These are phyloP conservation scores for Leucopsar rothschildi DNA, from an alignment of 2,113 vertebrate genomes.

Conservation along the genomic window DNA sequence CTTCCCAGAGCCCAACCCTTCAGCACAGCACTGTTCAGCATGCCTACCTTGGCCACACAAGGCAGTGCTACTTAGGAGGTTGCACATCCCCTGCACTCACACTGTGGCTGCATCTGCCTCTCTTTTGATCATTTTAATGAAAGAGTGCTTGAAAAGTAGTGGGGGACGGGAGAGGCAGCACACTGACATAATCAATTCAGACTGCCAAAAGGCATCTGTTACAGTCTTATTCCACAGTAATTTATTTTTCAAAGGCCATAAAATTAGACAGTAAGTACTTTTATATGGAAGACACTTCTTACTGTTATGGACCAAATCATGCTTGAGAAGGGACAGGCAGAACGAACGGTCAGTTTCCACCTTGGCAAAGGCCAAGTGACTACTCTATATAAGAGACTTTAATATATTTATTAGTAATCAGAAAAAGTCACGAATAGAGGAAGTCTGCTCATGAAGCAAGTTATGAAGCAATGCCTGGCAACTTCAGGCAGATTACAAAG, in stretches of 20 bases:
- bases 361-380: conserved; percentile 11
- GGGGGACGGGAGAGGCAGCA: not conserved
- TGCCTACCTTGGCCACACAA: not conserved
- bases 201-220: conserved; percentile 19
- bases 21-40: not conserved
- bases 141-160: not conserved
- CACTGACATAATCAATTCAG: conserved; percentile 14
- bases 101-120: conserved; percentile 48
- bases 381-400: not conserved
- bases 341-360: conserved; percentile 1
- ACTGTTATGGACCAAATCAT: not conserved
- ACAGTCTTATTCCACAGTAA: not conserved
- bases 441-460: conserved; percentile 37
- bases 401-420: conserved; percentile 29
- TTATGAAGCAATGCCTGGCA: not conserved
- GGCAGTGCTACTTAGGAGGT: not conserved
- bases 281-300: not conserved
- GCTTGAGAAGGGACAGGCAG: not conserved
- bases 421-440: not conserved
- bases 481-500: not conserved
- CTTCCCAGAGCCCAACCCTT: not conserved
- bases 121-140: conserved; percentile 38
- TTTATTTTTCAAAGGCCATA: not conserved
- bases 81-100: not conserved
- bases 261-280: not conserved